Conservation (phyloP, 2,113 vertebrate species). For the Cebus imitator region DNA sequence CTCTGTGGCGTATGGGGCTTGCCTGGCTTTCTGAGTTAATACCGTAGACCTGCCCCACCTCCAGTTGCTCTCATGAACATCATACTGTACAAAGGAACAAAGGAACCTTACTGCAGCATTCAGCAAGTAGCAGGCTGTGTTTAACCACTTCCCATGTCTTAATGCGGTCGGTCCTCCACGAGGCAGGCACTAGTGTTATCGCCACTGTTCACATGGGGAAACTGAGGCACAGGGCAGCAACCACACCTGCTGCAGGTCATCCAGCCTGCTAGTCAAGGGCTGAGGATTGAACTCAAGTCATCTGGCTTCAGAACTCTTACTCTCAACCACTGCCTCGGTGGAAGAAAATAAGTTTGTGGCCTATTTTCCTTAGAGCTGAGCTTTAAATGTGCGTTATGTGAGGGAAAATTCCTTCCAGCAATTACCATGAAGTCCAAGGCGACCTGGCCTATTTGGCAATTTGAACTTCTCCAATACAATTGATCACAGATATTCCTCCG, state of each 20-base stretch:
- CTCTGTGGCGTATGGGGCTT: background rate
- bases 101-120: accelerated
- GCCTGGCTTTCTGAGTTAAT: background rate
- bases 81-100: background rate
- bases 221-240: background rate
- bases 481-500: background rate
- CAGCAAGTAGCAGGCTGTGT: background rate
- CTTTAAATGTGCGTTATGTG: background rate
- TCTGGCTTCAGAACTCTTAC: background rate
- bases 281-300: background rate
- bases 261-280: accelerated
- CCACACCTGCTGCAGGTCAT: background rate
- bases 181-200: background rate
- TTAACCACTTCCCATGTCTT: background rate
- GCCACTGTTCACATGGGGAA: background rate
- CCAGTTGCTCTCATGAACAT: background rate
- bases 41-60: no score
- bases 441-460: background rate
- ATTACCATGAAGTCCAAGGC: background rate
- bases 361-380: background rate
- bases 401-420: background rate
- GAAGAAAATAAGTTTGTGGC: background rate
- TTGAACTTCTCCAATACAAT: background rate
- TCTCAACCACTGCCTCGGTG: accelerated
- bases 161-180: no score